Evolutionary conservation across 2,113 vertebrate genomes (phyloP), one percentile per base, ranked within the genome.

Genomic region (Micronycteris hirsuta): DNA sequence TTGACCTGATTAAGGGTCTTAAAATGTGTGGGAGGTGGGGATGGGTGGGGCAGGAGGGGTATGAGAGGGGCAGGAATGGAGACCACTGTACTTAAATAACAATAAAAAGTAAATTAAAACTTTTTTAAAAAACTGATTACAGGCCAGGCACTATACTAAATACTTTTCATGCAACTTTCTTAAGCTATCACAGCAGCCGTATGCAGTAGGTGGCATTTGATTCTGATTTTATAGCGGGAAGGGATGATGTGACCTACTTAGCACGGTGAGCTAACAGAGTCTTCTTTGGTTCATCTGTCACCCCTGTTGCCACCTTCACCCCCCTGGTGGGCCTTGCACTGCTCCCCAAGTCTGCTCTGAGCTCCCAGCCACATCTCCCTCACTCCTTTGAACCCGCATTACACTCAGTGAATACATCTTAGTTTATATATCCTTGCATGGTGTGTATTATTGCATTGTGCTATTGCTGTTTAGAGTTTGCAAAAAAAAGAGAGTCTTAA

Each of bases 1-100:
- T 63, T 92, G 63, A 56, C n/a, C 93, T 93, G 95, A 93, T 95
- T 93, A 96, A 95, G 71, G 97, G 84, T 82, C 85, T 78, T 96
- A 58, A 58, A 24, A 58, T 58, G 8, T 58, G 56, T 58, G 56
- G 56, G 56, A 58, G 22, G 56, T 58, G 56, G 56, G 56, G 22
- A 24, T 9, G 56, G 56, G 7, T 58, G 56, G 22, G 56, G 56
- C 22, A 7, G 56, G 22, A 58, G 22, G 3, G 22, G 9, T 24
- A 58, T 58, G 56, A 24, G 56, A 58, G 56, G 56, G 22, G 56
- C 22, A 7, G 22, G 56, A 10, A 58, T 58, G 22, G 56, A 24
- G 56, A 58, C 56, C 24, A 58, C 7, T 58, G 22, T 24, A 58
- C 56, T 58, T 58, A 22, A 58, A 58, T 22, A 54, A 54, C 52